Evolutionary conservation across 2,113 vertebrate species (phyloP).

Genomic region (Pavo muticus): DNA sequence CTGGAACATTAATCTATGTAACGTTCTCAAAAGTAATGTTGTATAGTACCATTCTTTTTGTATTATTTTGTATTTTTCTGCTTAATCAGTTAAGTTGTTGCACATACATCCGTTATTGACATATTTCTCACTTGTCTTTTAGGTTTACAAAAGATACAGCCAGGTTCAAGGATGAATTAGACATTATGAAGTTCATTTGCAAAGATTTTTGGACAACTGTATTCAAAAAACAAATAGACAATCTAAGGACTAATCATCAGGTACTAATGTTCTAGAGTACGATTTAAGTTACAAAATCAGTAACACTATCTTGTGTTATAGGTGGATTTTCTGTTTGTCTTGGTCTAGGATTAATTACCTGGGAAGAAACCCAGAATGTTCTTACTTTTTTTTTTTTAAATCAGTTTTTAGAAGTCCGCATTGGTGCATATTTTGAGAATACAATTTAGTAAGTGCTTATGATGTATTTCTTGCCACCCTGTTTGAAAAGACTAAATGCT

Average conservation of each 20-base stretch:
- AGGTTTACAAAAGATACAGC: slow-evolving; percentile 96
- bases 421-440: neutral
- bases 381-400: neutral
- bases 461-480: neutral
- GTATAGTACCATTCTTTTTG: neutral
- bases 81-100: neutral
- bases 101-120: neutral
- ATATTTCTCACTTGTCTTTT: slow-evolving; percentile 19
- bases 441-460: neutral
- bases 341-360: neutral
- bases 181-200: slow-evolving; percentile 97
- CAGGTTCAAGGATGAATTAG: slow-evolving; percentile 96
- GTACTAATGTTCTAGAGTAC: slow-evolving; percentile 68
- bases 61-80: neutral
- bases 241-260: slow-evolving; percentile 95
- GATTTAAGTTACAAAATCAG: neutral
- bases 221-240: slow-evolving; percentile 97
- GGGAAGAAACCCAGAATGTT: neutral
- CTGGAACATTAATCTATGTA: neutral
- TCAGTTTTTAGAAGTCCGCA: neutral
- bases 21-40: neutral
- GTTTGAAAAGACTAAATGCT: neutral
- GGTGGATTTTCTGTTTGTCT: neutral
- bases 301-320: neutral
- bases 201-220: slow-evolving; percentile 97